Evolutionary conservation across 2,888 invertebrate species (phyloP).

Genomic region (Scaptomyza tumidula): DNA sequence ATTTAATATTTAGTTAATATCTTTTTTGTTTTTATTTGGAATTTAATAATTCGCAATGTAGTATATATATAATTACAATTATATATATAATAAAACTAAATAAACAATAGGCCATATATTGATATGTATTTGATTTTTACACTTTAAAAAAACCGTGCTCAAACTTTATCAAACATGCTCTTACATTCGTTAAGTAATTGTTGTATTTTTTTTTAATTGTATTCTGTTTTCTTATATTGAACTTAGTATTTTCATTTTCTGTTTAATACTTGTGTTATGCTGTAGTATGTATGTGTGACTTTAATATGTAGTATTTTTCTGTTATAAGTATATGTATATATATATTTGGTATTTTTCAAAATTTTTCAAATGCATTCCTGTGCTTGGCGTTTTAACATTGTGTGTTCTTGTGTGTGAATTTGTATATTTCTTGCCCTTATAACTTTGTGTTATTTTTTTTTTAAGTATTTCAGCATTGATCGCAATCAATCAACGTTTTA

Average conservation of each 20-base stretch:
- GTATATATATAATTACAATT: slow-evolving; percentile 42
- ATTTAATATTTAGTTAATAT: slow-evolving; percentile 24
- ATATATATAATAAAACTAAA: slow-evolving; percentile 71
- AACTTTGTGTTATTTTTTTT: slow-evolving; percentile 17
- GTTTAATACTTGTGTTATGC: slow-evolving; percentile 27
- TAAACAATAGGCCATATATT: slow-evolving; percentile 83
- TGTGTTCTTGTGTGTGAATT: slow-evolving; percentile 41
- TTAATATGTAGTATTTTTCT: slow-evolving; percentile 50
- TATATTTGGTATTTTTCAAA: slow-evolving; percentile 41
- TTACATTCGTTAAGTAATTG: slow-evolving; percentile 47
- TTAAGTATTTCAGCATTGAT: slow-evolving; percentile 45
- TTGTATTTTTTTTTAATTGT: slow-evolving; percentile 10
- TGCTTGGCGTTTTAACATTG: slow-evolving; percentile 62
- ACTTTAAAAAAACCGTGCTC: slow-evolving; percentile 76
- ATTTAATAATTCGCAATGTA: slow-evolving; percentile 33
- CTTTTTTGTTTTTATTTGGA: not conserved
- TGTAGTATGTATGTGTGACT: slow-evolving; percentile 19
- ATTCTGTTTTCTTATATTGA: slow-evolving; percentile 19
- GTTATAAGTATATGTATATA: slow-evolving; percentile 30
- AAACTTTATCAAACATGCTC: slow-evolving; percentile 60
- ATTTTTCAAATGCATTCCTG: slow-evolving; percentile 66
- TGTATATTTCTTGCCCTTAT: slow-evolving; percentile 29
- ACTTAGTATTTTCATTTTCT: slow-evolving; percentile 19
- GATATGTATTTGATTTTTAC: slow-evolving; percentile 84
- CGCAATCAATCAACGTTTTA: slow-evolving; percentile 63